Conservation (phyloP, 2,888 invertebrate species). For the Zonitis immaculata region DNA sequence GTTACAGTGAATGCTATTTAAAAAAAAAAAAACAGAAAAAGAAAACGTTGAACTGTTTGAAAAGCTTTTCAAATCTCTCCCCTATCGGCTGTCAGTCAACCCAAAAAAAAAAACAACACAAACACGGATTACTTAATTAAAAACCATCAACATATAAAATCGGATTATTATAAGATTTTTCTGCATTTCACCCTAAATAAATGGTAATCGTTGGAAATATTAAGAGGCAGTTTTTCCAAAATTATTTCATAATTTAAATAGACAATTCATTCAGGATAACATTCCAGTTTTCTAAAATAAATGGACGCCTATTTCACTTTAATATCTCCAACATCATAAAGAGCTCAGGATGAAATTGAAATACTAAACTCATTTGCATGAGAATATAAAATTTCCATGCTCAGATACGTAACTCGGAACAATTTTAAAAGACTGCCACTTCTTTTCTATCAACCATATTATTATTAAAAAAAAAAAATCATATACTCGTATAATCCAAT, state of each 20-base stretch:
- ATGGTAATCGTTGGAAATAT: conserved; percentile 10
- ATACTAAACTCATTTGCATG: conserved; percentile 22
- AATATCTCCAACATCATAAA: conserved; percentile 20
- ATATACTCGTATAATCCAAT: too few relatives aligned
- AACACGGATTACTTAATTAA: conserved; percentile 18
- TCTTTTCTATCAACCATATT: too few relatives aligned
- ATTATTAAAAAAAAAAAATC: too few relatives aligned
- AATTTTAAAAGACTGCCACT: too few relatives aligned
- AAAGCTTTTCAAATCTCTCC: conserved; percentile 5
- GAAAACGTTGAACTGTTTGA: not conserved
- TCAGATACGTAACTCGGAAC: too few relatives aligned
- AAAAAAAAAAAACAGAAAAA: not conserved
- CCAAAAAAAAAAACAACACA: not conserved
- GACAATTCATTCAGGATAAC: conserved; percentile 19
- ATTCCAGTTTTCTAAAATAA: conserved; percentile 11
- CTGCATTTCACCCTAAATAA: too few relatives aligned
- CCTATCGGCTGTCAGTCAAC: too few relatives aligned
- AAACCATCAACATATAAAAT: too few relatives aligned
- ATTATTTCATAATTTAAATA: conserved; percentile 18
- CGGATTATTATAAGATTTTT: too few relatives aligned
- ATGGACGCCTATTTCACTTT: conserved; percentile 17
- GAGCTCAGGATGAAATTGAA: conserved; percentile 20
- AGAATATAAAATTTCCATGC: conserved; percentile 20
- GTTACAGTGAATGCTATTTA: conserved; percentile 6
- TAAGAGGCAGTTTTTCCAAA: conserved; percentile 12